A percentile compares a stretch with the other conserved stretches of the same genome.
phyloP scores from a whole-genome alignment of 2,113 vertebrate genomes.

The Pterocles burchelli region DNA sequence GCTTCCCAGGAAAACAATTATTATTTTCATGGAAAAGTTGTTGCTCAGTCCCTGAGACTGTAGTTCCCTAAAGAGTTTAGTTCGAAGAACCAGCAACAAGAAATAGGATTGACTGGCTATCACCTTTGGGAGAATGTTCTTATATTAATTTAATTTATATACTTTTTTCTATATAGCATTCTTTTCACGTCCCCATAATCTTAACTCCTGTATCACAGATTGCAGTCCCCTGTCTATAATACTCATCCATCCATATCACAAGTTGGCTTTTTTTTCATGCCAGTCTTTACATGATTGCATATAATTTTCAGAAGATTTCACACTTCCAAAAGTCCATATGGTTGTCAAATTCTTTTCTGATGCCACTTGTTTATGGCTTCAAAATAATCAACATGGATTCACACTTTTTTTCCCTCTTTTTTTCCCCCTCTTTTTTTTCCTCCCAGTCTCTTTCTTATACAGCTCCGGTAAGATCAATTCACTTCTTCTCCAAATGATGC shows the following conservation, averaged over 20 bases:
- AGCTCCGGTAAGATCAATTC: background rate
- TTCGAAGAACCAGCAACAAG: background rate
- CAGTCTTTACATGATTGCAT: background rate
- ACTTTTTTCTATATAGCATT: background rate
- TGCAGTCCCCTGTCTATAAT: background rate
- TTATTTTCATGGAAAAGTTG: background rate
- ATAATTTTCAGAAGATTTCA: conserved; percentile 49
- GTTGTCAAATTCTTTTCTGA: conserved; percentile 53
- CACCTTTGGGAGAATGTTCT: background rate
- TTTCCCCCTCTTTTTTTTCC: fast-evolving
- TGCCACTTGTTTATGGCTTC: conserved; percentile 49
- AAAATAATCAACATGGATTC: conserved; percentile 58
- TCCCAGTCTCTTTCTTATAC: background rate
- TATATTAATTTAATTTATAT: background rate
- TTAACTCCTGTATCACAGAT: background rate
- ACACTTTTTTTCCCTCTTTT: background rate
- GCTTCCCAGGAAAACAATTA: background rate
- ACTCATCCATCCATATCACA: background rate
- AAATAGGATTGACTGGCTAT: background rate
- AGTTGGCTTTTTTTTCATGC: background rate
- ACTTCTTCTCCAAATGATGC: background rate
- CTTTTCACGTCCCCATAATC: background rate
- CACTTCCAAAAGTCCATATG: conserved; percentile 57
- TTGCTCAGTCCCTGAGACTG: background rate
- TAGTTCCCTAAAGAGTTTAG: background rate